These are phyloP conservation scores for Netelia virgata DNA, from an alignment of 2,888 invertebrate genomes.

Conservation along the genomic window DNA sequence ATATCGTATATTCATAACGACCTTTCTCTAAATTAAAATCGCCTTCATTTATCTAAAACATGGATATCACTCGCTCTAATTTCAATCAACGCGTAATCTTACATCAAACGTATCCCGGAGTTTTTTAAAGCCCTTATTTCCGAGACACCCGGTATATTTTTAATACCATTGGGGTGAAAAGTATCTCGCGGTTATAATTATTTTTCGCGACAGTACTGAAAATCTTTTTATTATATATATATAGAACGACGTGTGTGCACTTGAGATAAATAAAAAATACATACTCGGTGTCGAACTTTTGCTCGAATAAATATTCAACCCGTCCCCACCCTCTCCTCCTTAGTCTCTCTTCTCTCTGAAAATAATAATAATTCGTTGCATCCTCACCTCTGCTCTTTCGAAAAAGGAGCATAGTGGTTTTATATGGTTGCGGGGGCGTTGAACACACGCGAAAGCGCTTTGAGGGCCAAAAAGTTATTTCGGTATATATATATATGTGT, in stretches of 20 bases:
- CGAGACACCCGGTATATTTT: background rate
- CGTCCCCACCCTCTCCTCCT: too few relatives aligned
- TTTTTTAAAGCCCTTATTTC: too few relatives aligned
- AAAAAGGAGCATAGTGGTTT: background rate
- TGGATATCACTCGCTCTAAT: too few relatives aligned
- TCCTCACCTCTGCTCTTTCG: slow-evolving; percentile 33
- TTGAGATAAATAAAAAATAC: background rate
- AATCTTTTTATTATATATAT: background rate
- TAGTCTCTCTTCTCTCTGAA: background rate
- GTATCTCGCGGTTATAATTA: background rate
- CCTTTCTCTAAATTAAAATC: too few relatives aligned
- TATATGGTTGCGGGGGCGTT: slow-evolving; percentile 29
- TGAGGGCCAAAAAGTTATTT: slow-evolving; percentile 6
- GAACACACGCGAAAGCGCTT: slow-evolving; percentile 24
- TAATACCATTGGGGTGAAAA: too few relatives aligned
- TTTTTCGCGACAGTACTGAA: background rate
- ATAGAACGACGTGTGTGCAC: background rate
- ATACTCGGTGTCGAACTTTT: background rate
- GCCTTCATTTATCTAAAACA: too few relatives aligned
- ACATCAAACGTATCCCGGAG: too few relatives aligned
- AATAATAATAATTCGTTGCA: slow-evolving; percentile 20
- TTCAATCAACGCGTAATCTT: too few relatives aligned
- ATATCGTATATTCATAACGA: too few relatives aligned
- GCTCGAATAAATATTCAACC: slow-evolving; percentile 23
- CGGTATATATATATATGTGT: background rate